These are phyloP conservation scores for Ctenopoma kingsleyae DNA, from an alignment of 2,797 vertebrate species.

Conservation along the genomic window DNA sequence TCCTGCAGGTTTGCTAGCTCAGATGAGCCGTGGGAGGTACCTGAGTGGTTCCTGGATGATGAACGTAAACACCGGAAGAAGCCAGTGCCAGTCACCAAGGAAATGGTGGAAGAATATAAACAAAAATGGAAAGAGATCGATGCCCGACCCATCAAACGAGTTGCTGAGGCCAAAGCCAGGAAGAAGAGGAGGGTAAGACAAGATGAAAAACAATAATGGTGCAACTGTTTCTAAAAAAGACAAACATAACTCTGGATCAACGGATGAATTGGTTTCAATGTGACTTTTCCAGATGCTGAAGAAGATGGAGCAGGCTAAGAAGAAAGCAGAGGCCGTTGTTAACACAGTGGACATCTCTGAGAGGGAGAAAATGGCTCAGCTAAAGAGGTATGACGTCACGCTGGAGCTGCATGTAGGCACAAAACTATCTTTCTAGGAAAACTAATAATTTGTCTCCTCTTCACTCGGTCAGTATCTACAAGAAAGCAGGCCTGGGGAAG, in stretches of 20 bases:
- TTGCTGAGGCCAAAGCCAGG: slow-evolving; percentile 96
- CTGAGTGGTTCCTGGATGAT: slow-evolving; percentile 92
- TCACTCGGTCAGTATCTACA: slow-evolving; percentile 90
- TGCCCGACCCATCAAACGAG: slow-evolving; percentile 93
- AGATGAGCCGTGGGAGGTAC: slow-evolving; percentile 89
- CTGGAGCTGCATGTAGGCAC: not conserved
- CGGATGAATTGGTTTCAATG: slow-evolving; percentile 19
- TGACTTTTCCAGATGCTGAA: slow-evolving; percentile 88
- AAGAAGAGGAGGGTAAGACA: slow-evolving; percentile 91
- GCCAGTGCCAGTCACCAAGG: slow-evolving; percentile 87
- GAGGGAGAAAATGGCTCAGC: slow-evolving; percentile 93
- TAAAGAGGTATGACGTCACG: slow-evolving; percentile 85
- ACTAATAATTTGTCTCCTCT: not conserved
- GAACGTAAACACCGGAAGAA: slow-evolving; percentile 91
- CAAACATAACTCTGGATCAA: not conserved
- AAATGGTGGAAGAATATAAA: slow-evolving; percentile 92
- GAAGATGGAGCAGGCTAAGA: slow-evolving; percentile 96
- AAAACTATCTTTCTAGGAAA: not conserved
- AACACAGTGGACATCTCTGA: slow-evolving; percentile 96
- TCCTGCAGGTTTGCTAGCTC: slow-evolving; percentile 88
- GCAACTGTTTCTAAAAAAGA: not conserved
- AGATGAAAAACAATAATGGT: not conserved
- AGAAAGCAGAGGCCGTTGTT: slow-evolving; percentile 95
- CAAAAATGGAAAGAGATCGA: slow-evolving; percentile 95
- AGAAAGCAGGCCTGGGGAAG: slow-evolving; percentile 94